Evolutionary conservation across 2,888 invertebrate genomes (phyloP).

Genomic region (Theretra japonica): DNA sequence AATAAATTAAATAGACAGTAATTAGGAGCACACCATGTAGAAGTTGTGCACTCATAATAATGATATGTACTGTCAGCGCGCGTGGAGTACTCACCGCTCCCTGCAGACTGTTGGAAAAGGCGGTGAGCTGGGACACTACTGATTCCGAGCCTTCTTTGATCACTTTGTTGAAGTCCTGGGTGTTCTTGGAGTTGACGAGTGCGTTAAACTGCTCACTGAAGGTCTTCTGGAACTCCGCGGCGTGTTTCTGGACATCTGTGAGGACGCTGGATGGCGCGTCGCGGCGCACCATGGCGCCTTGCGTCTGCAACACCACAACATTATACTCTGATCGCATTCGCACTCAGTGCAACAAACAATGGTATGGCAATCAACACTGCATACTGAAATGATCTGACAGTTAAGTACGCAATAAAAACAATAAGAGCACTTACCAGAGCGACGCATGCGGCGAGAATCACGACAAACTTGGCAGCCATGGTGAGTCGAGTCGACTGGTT

Average conservation of each 20-base stretch:
- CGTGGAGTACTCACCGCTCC: constrained; percentile 59
- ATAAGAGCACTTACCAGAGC: constrained; percentile 67
- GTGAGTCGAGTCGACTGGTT: constrained; percentile 37
- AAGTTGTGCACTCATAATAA: background rate
- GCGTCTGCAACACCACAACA: constrained; percentile 51
- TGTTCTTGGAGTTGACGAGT: constrained; percentile 67
- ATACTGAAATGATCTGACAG: too few species aligned
- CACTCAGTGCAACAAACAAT: too few species aligned
- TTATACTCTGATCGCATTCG: too few species aligned
- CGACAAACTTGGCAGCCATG: constrained; percentile 65
- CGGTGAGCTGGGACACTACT: constrained; percentile 61
- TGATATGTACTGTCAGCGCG: too few species aligned
- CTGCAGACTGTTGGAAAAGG: constrained; percentile 61
- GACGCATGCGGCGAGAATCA: constrained; percentile 68
- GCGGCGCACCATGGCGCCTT: constrained; percentile 63
- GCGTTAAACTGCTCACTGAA: constrained; percentile 61
- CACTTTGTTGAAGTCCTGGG: constrained; percentile 67
- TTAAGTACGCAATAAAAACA: background rate
- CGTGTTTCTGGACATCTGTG: constrained; percentile 68
- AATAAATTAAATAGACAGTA: too few species aligned
- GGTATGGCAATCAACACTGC: too few species aligned
- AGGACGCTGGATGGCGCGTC: constrained; percentile 57
- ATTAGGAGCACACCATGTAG: background rate
- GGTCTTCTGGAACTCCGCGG: constrained; percentile 65
- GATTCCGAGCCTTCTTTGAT: constrained; percentile 69